These are phyloP conservation scores for Mythimna impura DNA, from an alignment of 2,888 invertebrate species.

Conservation along the genomic window DNA sequence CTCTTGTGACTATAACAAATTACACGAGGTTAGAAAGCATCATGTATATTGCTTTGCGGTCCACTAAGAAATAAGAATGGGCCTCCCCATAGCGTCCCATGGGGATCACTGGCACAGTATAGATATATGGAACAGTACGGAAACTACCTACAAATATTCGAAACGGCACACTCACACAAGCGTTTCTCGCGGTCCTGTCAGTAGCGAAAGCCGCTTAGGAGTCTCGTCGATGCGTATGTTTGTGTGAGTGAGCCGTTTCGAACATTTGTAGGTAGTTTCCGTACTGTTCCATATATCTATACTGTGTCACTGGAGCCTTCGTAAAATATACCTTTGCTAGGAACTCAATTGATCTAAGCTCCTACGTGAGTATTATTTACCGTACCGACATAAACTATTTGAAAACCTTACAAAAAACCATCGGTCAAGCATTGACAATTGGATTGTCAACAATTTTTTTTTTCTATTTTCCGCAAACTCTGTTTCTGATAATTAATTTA, in stretches of 20 bases:
- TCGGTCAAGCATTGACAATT: neutral
- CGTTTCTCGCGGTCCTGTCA: too few species aligned
- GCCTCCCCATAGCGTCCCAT: constrained; percentile 42
- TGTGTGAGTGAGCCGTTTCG: too few species aligned
- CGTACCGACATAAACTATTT: neutral
- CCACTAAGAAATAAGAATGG: constrained; percentile 52
- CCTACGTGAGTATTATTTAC: constrained; percentile 19
- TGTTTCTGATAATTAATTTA: constrained; percentile 14
- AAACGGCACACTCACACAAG: too few species aligned
- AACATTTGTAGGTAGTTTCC: too few species aligned
- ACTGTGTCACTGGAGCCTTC: constrained; percentile 30
- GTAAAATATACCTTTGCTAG: constrained; percentile 45
- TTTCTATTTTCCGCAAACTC: neutral
- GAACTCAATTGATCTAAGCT: constrained; percentile 37
- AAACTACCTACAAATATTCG: too few species aligned
- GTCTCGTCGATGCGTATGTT: too few species aligned
- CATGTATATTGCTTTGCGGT: constrained; percentile 51
- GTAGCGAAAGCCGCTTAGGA: too few species aligned
- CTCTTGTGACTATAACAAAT: constrained; percentile 51
- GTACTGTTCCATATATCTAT: too few species aligned
- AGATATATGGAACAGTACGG: too few species aligned
- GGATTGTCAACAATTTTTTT: neutral
- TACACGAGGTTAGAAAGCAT: constrained; percentile 47
- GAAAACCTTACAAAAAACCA: constrained; percentile 1
- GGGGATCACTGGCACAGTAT: constrained; percentile 38